Conservation (phyloP, 2,113 vertebrate species). For the Triplophysa siluroides region DNA sequence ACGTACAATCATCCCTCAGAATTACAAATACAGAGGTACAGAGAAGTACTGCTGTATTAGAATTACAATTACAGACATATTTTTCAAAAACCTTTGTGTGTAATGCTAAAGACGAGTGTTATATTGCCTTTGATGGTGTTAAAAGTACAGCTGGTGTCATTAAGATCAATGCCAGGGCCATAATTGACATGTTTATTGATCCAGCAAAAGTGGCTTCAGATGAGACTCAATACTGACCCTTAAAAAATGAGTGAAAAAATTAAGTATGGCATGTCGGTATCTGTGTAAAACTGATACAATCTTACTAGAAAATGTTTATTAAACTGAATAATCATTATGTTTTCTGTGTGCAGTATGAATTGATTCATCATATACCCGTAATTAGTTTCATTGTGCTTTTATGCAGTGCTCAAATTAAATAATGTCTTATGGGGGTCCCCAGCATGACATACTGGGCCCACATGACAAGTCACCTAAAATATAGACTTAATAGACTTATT, state of each 20-base stretch:
- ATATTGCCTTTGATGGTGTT: slow-evolving; percentile 46
- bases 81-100: not conserved
- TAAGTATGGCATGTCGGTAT: slow-evolving; percentile 62
- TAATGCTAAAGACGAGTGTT: not conserved
- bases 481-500: no score
- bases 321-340: not conserved
- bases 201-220: slow-evolving; percentile 70
- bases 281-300: slow-evolving; percentile 19
- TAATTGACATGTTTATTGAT: slow-evolving; percentile 75
- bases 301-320: slow-evolving; percentile 43
- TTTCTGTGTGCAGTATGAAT: slow-evolving; percentile 2
- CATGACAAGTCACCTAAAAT: no score
- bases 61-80: not conserved
- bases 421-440: no score
- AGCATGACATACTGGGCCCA: no score
- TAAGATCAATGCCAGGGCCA: slow-evolving; percentile 52
- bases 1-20: not conserved
- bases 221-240: slow-evolving; percentile 64
- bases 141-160: slow-evolving; percentile 57
- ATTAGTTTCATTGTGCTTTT: slow-evolving; percentile 70
- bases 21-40: not conserved
- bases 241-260: slow-evolving; percentile 69
- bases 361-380: slow-evolving; percentile 78
- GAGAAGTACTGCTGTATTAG: slow-evolving; percentile 9
- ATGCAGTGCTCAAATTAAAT: no score